These are phyloP conservation scores for Melanotaenia pygmaea DNA, from an alignment of 2,797 vertebrate species.

Conservation along the genomic window DNA sequence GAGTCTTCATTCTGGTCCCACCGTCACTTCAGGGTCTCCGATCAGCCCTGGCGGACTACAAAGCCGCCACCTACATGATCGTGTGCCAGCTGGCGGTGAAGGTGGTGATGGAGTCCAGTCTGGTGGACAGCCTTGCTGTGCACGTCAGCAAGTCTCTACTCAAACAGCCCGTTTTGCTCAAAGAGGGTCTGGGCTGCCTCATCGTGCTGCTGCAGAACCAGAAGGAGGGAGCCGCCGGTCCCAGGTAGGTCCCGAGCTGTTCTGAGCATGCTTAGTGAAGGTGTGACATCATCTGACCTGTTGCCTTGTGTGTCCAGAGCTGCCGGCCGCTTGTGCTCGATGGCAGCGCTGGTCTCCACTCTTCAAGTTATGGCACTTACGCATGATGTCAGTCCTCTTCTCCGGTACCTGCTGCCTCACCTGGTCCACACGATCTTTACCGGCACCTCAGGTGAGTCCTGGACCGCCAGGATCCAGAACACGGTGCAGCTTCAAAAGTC, in stretches of 20 bases:
- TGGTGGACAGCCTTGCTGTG: conserved; percentile 86
- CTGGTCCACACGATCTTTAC: conserved; percentile 76
- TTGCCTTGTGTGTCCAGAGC: conserved; percentile 73
- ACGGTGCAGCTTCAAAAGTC: too few relatives aligned
- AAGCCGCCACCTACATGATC: conserved; percentile 94
- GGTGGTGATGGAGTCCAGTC: conserved; percentile 86
- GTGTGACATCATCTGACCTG: not conserved
- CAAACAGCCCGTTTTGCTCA: conserved; percentile 79
- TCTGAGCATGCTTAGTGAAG: not conserved
- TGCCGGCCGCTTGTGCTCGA: conserved; percentile 79
- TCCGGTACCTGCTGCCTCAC: conserved; percentile 89
- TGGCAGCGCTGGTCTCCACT: conserved; percentile 79
- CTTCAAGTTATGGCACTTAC: conserved; percentile 83
- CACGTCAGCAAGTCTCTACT: conserved; percentile 87
- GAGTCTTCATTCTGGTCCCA: not conserved
- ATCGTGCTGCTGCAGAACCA: conserved; percentile 93
- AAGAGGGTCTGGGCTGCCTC: conserved; percentile 89
- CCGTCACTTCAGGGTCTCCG: conserved; percentile 88
- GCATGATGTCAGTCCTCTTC: conserved; percentile 87
- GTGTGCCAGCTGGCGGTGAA: conserved; percentile 92
- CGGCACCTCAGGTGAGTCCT: conserved; percentile 51
- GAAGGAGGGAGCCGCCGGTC: conserved; percentile 82
- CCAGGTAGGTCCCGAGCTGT: conserved; percentile 82
- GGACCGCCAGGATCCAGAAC: not conserved
- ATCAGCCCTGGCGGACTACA: conserved; percentile 89